Percentiles rank a stretch among this genome's conserved stretches.
phyloP scores from a whole-genome alignment of 2,797 vertebrate genomes.

The Chromis chromis region DNA sequence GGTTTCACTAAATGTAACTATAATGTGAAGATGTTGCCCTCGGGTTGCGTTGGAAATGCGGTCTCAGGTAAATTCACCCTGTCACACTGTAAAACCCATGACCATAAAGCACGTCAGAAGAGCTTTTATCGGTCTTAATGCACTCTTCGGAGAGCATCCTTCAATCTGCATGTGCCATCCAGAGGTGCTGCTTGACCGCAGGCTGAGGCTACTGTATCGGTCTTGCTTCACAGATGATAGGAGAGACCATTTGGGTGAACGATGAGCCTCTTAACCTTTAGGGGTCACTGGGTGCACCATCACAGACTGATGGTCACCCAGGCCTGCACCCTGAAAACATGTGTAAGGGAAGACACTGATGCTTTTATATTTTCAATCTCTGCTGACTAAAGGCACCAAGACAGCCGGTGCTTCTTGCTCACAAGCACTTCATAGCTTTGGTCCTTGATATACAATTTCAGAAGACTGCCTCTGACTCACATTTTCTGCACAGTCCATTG shows the following conservation, averaged over 20 bases:
- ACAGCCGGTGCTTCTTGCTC: conserved; percentile 11
- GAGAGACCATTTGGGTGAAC: conserved; percentile 71
- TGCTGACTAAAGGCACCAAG: conserved; percentile 40
- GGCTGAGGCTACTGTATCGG: conserved; percentile 72
- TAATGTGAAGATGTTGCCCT: conserved; percentile 57
- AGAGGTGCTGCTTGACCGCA: conserved; percentile 70
- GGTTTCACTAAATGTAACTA: conserved; percentile 57
- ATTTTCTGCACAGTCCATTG: conserved; percentile 58
- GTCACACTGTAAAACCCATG: conserved; percentile 52
- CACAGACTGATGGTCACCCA: conserved; percentile 47
- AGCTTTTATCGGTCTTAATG: conserved; percentile 73
- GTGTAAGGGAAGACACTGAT: conserved; percentile 30
- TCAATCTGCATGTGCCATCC: conserved; percentile 70
- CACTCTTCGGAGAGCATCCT: conserved; percentile 65
- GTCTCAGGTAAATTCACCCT: conserved; percentile 66
- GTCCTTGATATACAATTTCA: conserved; percentile 59
- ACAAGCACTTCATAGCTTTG: conserved; percentile 46
- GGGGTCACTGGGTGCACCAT: conserved; percentile 57
- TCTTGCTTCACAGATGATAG: conserved; percentile 68
- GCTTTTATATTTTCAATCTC: conserved; percentile 51
- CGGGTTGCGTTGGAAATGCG: conserved; percentile 57
- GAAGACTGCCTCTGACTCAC: conserved; percentile 44
- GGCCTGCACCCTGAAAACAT: conserved; percentile 7
- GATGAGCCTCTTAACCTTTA: conserved; percentile 75
- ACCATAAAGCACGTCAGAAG: conserved; percentile 55